A percentile compares a stretch with the other conserved stretches of the same genome.
Evolutionary conservation across 2,797 vertebrate species (phyloP).

Genomic region (Enteromius argenteus): DNA sequence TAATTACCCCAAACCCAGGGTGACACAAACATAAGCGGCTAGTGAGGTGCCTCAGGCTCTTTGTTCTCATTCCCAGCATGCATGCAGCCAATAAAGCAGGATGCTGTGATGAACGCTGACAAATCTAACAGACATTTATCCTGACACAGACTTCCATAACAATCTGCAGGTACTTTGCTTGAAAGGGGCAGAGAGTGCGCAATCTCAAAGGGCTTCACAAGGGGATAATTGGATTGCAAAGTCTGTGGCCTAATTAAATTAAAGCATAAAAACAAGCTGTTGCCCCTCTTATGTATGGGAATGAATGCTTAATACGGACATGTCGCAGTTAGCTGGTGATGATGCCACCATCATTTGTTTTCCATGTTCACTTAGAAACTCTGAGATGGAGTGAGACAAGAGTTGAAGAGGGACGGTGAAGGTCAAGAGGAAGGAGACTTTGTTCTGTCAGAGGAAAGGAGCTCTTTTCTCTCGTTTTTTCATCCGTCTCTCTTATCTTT

Average conservation of each 20-base stretch:
- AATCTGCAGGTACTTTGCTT: slow-evolving; percentile 42
- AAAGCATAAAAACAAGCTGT: slow-evolving; percentile 48
- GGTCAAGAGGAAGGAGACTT: slow-evolving; percentile 41
- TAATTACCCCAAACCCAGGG: slow-evolving; percentile 54
- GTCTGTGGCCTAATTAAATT: slow-evolving; percentile 62
- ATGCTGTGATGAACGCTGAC: slow-evolving; percentile 40
- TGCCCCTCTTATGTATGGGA: slow-evolving; percentile 42
- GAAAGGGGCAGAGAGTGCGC: slow-evolving; percentile 30
- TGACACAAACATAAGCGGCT: slow-evolving; percentile 42
- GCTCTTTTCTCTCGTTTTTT: slow-evolving; percentile 47
- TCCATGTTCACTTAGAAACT: slow-evolving; percentile 14
- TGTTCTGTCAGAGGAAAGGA: slow-evolving; percentile 44
- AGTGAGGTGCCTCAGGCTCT: slow-evolving; percentile 21
- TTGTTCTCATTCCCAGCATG: slow-evolving; percentile 39
- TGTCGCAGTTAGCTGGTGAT: slow-evolving; percentile 40
- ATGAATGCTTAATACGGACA: slow-evolving; percentile 43
- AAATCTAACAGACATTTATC: slow-evolving; percentile 51
- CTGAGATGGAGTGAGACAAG: slow-evolving; percentile 17
- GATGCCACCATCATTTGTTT: slow-evolving; percentile 33
- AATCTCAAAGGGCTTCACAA: slow-evolving; percentile 22
- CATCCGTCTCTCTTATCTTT: slow-evolving; percentile 40
- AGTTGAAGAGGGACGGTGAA: slow-evolving; percentile 12
- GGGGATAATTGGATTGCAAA: slow-evolving; percentile 54
- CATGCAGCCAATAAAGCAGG: slow-evolving; percentile 28
- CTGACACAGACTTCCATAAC: slow-evolving; percentile 51